Evolutionary conservation across 2,797 vertebrate species (phyloP), one percentile per base, ranked within the genome.

Genomic region (Ctenochaetus hawaiiensis): DNA sequence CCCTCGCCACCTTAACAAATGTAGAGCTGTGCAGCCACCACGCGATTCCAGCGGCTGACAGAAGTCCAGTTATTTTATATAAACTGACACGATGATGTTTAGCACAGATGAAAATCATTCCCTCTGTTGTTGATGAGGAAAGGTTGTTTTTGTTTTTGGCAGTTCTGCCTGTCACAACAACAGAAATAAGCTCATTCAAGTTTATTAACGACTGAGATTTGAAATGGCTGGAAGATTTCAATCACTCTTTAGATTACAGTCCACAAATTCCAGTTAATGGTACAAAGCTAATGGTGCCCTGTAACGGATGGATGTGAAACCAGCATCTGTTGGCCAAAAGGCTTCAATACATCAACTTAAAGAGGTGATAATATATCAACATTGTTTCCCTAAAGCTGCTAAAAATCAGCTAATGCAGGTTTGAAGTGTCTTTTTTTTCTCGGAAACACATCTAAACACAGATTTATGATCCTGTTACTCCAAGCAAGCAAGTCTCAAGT

Each of bases 1-100:
- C 78, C 73, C 71, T 80, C 0, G 48, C 51, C 77, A 64, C 72
- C 57, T 22, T 37, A 57, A 67, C 65, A 75, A 72, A 79, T 39
- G 67, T 20, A 41, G 53, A 59, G 9, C 59, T 30, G 56, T 70
- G 57, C 43, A 51, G 67, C 34, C n/a, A 48, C 54, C 60, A 30
- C 11, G 6, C 26, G 9, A 53, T 20, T 64, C 54, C 67, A 5
- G 39, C 49, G 41, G 70, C 45, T 47, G 72, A 77, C 72, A 67
- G 56, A 73, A 54, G 53, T 68, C 10, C 22, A 6, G 78, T 79
- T 44, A 71, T 78, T 75, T 76, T 23, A 70, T 30, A 43, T 30
- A 17, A 75, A 43, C 13, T 26, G 65, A 54, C 49, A 62, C 3
- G 4, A 22, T 51, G 75, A 75, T 71, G 62, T 78, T 74, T 48